Evolutionary conservation across 2,888 invertebrate species (phyloP).

Genomic region (Amiota minor): DNA sequence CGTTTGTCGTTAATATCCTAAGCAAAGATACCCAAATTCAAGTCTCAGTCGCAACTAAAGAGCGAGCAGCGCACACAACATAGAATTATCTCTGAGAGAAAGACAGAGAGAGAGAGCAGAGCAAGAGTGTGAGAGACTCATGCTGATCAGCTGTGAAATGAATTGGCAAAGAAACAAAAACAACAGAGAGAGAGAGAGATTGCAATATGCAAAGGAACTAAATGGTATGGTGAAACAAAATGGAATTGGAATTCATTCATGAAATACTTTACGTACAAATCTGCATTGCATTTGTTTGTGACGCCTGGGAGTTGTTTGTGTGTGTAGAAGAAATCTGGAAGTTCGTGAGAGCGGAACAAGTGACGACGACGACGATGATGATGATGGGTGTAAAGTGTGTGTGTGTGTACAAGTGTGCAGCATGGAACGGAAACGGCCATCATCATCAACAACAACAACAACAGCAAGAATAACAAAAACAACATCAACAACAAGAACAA

Average conservation of each 20-base stretch:
- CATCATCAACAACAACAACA: conserved; percentile 65
- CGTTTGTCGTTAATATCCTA: conserved; percentile 63
- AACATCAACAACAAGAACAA: conserved; percentile 44
- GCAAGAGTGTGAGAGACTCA: conserved; percentile 17
- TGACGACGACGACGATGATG: background rate
- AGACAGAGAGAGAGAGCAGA: conserved; percentile 33
- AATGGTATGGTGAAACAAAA: conserved; percentile 45
- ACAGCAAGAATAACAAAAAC: conserved; percentile 42
- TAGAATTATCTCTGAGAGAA: conserved; percentile 15
- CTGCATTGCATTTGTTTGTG: conserved; percentile 27
- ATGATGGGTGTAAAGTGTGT: conserved; percentile 26
- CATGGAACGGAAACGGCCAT: conserved; percentile 72
- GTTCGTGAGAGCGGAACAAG: conserved; percentile 18
- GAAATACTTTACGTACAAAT: conserved; percentile 45
- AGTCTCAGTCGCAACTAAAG: conserved; percentile 36
- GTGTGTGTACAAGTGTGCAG: conserved; percentile 29
- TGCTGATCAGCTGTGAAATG: conserved; percentile 49
- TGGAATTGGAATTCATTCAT: conserved; percentile 67
- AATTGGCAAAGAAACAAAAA: conserved; percentile 48
- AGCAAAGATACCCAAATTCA: conserved; percentile 59
- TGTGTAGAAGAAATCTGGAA: background rate
- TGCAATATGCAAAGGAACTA: too few species aligned
- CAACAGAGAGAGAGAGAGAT: conserved; percentile 41
- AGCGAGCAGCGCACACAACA: conserved; percentile 16
- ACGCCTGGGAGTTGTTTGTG: background rate